phyloP scores from a whole-genome alignment of 1,140 invertebrate species.

The Drosophila sulfurigaster region DNA sequence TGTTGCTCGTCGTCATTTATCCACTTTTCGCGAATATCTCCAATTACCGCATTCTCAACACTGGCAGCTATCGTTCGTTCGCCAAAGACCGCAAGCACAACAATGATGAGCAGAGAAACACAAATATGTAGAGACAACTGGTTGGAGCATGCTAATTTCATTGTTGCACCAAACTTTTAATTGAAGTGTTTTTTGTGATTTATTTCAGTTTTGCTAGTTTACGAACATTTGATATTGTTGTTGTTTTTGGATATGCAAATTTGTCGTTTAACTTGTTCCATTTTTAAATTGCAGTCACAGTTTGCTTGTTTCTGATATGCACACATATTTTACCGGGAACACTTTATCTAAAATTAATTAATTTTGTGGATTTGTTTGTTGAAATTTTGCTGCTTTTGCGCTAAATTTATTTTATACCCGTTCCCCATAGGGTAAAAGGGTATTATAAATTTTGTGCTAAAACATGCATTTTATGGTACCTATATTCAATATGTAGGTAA shows the following conservation, averaged over 20 bases:
- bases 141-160: slow-evolving; percentile 57
- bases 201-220: slow-evolving; percentile 6
- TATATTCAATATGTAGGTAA: too few species aligned
- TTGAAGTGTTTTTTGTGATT: slow-evolving; percentile 18
- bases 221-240: slow-evolving; percentile 22
- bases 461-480: too few species aligned
- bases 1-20: slow-evolving; percentile 28
- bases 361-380: not conserved
- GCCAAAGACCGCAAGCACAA: slow-evolving; percentile 37
- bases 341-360: not conserved
- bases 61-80: slow-evolving; percentile 18
- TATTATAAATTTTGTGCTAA: too few species aligned
- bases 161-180: slow-evolving; percentile 51
- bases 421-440: not conserved
- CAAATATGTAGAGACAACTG: slow-evolving; percentile 50
- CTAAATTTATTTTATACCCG: not conserved
- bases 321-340: slow-evolving; percentile 13
- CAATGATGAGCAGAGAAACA: slow-evolving; percentile 26
- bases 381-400: not conserved
- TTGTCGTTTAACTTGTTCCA: not conserved
- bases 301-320: slow-evolving; percentile 8
- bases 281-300: slow-evolving; percentile 11
- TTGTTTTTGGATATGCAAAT: slow-evolving; percentile 17
- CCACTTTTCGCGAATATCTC: slow-evolving; percentile 64
- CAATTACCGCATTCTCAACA: slow-evolving; percentile 69